Conservation (phyloP, 2,797 vertebrate genomes). For the Pogonophryne albipinna region DNA sequence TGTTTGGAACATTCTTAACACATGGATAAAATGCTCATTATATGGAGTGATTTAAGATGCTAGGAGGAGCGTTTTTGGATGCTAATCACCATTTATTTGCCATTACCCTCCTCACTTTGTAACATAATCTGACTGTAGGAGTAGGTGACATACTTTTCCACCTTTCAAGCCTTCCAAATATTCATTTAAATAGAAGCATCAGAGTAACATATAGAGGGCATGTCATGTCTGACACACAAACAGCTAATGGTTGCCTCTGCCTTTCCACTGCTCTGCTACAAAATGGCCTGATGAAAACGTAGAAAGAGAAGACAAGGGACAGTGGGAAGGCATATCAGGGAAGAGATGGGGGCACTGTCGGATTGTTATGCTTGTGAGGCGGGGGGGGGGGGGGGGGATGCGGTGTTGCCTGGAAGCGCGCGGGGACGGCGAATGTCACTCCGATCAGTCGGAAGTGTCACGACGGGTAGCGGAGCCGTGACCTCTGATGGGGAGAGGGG, state of each 20-base stretch:
- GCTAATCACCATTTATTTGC: not conserved
- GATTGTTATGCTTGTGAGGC: conserved; percentile 49
- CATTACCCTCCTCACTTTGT: not conserved
- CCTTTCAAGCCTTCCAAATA: not conserved
- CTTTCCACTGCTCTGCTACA: conserved; percentile 25
- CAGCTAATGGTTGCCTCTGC: conserved; percentile 28
- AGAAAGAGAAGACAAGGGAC: conserved; percentile 24
- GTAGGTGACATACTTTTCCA: not conserved
- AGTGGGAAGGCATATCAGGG: conserved; percentile 20
- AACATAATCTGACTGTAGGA: not conserved
- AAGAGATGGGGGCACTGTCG: conserved; percentile 6
- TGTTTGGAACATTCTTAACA: not conserved
- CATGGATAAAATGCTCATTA: not conserved
- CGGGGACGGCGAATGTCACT: conserved; percentile 60
- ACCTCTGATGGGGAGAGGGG: conserved; percentile 54
- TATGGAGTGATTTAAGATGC: not conserved
- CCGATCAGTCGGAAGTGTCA: conserved; percentile 62
- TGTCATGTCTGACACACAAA: conserved; percentile 3
- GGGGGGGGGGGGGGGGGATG: conserved; percentile 24
- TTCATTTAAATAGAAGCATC: not conserved
- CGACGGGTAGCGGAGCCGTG: conserved; percentile 52
- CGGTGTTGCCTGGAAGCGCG: conserved; percentile 36
- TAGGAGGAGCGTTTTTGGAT: not conserved
- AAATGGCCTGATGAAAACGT: conserved; percentile 30
- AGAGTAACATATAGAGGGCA: not conserved